Evolutionary conservation across 2,797 vertebrate species (phyloP).

Genomic region (Anisognathus igniventris): DNA sequence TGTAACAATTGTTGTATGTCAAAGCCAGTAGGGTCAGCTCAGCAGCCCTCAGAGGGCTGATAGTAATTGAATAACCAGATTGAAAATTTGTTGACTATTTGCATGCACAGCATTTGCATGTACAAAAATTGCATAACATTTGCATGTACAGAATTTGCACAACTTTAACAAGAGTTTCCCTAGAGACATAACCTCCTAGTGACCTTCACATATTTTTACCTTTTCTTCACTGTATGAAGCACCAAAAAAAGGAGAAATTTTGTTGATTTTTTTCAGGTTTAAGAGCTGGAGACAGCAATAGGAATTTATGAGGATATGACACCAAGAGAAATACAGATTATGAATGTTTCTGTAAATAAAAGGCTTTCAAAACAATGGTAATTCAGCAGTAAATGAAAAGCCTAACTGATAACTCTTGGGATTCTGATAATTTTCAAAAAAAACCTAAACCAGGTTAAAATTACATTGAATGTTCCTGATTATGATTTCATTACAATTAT

Average conservation of each 20-base stretch:
- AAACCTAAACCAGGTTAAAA: not conserved
- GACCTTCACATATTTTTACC: constrained; percentile 1
- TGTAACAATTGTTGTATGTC: not conserved
- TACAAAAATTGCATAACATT: not conserved
- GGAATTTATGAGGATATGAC: not conserved
- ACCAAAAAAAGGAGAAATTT: not conserved
- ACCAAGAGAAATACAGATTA: not conserved
- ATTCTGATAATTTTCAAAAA: not conserved
- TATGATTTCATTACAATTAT: not conserved
- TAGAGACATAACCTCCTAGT: not conserved
- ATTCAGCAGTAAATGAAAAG: not conserved
- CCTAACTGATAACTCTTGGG: not conserved
- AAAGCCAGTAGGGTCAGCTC: not conserved
- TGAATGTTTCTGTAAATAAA: not conserved
- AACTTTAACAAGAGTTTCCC: not conserved
- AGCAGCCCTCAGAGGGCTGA: not conserved
- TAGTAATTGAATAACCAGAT: not conserved
- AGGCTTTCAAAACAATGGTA: not conserved
- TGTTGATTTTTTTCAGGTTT: not conserved
- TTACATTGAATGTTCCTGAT: not conserved
- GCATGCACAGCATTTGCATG: constrained; percentile 3
- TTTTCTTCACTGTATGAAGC: not conserved
- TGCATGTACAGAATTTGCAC: constrained; percentile 18
- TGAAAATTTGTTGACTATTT: constrained; percentile 22
- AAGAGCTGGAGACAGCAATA: not conserved